A percentile compares a stretch with the other conserved stretches of the same genome.
These are phyloP conservation scores for Brienomyrus brachyistius DNA, from an alignment of 2,113 vertebrate genomes.

Conservation along the genomic window DNA sequence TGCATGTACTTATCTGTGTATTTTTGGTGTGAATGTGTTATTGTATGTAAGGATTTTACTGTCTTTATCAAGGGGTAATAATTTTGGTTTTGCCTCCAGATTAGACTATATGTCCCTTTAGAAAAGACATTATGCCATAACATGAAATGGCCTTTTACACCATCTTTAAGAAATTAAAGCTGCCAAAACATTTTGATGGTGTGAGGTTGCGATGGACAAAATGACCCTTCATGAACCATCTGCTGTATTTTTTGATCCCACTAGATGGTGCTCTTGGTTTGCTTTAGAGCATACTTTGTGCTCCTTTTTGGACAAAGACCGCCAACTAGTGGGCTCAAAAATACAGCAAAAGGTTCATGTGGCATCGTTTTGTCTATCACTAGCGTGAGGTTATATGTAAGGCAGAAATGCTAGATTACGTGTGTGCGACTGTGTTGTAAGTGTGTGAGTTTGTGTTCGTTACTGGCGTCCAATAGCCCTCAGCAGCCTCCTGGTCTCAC, in stretches of 20 bases:
- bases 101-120: background rate
- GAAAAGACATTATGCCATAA: background rate
- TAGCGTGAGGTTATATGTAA: background rate
- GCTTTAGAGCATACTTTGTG: background rate
- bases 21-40: background rate
- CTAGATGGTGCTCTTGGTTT: background rate
- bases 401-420: slow-evolving; percentile 1
- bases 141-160: background rate
- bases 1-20: background rate
- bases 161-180: background rate
- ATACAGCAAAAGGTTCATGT: background rate
- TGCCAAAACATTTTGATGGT: background rate
- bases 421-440: background rate
- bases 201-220: background rate
- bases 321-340: background rate
- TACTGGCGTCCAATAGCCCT: slow-evolving; percentile 35
- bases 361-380: background rate
- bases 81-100: background rate
- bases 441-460: background rate
- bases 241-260: background rate
- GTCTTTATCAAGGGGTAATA: background rate
- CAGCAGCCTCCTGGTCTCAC: slow-evolving; percentile 63
- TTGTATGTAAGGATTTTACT: background rate
- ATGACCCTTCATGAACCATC: background rate
- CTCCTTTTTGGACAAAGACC: background rate